Evolutionary conservation across 2,797 vertebrate genomes (phyloP).

Genomic region (Platalea minor): DNA sequence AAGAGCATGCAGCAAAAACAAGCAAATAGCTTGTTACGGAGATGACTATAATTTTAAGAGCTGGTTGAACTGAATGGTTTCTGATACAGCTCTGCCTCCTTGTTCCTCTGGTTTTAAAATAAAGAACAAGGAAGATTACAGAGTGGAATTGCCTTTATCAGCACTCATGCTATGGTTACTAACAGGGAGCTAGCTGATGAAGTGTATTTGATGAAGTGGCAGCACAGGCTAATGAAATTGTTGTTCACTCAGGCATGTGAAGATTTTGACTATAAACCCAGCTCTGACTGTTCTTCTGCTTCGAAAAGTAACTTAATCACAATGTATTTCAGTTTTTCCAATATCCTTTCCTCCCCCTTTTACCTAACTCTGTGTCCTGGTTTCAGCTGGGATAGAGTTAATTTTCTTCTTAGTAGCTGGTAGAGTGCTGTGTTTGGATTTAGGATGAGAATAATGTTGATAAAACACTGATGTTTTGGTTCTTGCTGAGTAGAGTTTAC

Average conservation of each 20-base stretch:
- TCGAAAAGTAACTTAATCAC: neutral
- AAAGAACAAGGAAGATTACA: neutral
- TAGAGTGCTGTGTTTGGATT: no score
- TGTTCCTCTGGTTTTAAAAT: neutral
- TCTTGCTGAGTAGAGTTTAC: no score
- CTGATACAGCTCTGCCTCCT: neutral
- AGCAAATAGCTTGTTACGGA: neutral
- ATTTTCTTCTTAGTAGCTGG: no score
- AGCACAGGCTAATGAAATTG: neutral
- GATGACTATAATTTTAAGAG: neutral
- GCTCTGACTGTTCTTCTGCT: neutral
- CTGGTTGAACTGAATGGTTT: neutral
- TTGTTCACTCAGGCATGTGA: neutral
- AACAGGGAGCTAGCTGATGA: neutral
- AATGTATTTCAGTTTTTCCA: neutral
- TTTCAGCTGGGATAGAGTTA: no score
- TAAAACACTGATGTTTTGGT: no score
- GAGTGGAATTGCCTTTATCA: neutral
- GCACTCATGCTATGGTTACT: fast-evolving
- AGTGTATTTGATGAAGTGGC: slow-evolving; percentile 1
- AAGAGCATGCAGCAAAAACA: neutral
- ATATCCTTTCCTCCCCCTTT: neutral
- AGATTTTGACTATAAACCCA: neutral
- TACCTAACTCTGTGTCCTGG: neutral
- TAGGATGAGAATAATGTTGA: no score